A percentile compares a stretch with the other conserved stretches of the same genome.
Conservation (phyloP, 2,113 vertebrate species). For the Peucedramus taeniatus region DNA sequence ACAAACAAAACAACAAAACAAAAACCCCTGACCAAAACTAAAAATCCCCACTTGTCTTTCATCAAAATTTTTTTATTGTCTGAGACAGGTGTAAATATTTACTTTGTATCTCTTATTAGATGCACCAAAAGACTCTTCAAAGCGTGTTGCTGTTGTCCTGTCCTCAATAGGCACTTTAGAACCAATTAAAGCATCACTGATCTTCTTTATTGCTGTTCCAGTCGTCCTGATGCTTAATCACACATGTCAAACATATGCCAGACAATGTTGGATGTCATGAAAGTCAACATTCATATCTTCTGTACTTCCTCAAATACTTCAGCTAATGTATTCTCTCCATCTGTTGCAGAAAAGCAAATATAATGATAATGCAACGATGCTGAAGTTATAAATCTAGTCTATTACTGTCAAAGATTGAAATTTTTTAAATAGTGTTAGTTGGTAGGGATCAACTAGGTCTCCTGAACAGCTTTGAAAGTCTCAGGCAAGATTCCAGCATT, state of each 20-base stretch:
- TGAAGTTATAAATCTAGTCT: not conserved
- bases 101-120: not conserved
- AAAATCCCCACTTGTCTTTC: not conserved
- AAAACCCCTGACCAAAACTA: not conserved
- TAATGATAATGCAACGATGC: not conserved
- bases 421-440: not conserved
- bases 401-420: not conserved
- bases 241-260: conserved; percentile 24
- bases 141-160: not conserved
- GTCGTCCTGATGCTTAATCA: conserved; percentile 32
- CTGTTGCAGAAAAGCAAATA: conserved; percentile 20
- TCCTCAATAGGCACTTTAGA: not conserved
- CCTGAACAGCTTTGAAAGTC: not conserved
- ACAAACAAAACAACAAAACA: not conserved
- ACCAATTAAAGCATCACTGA: not conserved
- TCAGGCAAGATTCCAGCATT: not conserved
- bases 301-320: conserved; percentile 52
- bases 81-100: not conserved
- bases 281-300: conserved; percentile 51
- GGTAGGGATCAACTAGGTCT: not conserved
- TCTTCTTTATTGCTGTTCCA: not conserved
- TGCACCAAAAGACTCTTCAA: not conserved
- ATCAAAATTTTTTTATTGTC: not conserved
- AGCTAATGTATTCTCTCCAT: conserved; percentile 55
- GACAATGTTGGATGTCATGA: conserved; percentile 1